Evolutionary conservation across 1,140 invertebrate genomes (phyloP).

Genomic region (Cataglyphis hispanica): DNA sequence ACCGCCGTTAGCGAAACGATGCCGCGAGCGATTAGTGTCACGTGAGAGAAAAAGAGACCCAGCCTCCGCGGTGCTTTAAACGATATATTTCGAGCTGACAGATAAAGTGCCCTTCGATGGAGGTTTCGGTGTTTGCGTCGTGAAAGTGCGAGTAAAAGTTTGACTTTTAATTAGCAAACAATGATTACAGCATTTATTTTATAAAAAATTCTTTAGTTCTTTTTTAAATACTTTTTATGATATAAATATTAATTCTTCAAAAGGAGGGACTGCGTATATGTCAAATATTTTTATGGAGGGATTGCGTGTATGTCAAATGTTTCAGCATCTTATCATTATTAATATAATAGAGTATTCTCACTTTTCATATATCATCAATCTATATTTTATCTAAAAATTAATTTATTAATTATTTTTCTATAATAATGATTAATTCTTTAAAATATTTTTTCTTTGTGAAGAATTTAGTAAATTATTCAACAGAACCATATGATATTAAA

Average conservation of each 20-base stretch:
- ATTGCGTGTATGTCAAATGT: background rate
- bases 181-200: conserved; percentile 6
- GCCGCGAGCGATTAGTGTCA: conserved; percentile 70
- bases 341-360: background rate
- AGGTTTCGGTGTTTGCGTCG: background rate
- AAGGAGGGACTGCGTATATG: too few relatives aligned
- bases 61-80: conserved; percentile 13
- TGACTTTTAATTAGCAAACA: background rate
- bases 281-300: background rate
- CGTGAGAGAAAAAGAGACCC: conserved; percentile 48
- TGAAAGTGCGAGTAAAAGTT: background rate
- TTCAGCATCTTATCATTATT: background rate
- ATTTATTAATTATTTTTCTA: background rate
- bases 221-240: background rate
- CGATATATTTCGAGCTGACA: conserved; percentile 26
- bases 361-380: background rate
- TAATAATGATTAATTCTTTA: background rate
- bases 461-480: background rate
- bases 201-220: background rate
- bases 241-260: background rate
- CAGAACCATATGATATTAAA: too few relatives aligned
- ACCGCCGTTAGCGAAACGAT: conserved; percentile 66
- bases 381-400: background rate
- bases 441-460: background rate
- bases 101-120: conserved; percentile 35